Evolutionary conservation across 37 sponge, comb jelly and placozoan species (phyloP).

Genomic region (Halichondria panicea): DNA sequence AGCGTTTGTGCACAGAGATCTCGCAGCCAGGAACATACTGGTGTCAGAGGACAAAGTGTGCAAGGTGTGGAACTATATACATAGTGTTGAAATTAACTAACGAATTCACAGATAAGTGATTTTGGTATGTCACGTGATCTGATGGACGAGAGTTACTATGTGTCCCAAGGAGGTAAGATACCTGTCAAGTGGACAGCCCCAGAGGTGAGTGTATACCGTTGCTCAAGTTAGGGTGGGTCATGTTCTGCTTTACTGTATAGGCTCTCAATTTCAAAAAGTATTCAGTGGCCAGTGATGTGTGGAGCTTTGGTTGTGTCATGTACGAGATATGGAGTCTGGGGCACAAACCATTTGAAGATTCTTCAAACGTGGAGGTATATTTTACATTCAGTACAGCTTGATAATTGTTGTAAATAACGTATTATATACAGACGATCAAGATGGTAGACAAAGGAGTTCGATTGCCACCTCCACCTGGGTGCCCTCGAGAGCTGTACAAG

Average conservation of each 20-base stretch:
- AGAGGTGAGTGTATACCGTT: slow-evolving; percentile 40
- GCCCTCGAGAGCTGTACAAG: slow-evolving; percentile 1
- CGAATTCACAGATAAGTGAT: slow-evolving; percentile 49
- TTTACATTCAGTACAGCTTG: not conserved
- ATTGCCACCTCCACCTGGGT: slow-evolving; percentile 37
- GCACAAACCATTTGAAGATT: slow-evolving; percentile 22
- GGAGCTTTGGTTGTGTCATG: slow-evolving; percentile 54
- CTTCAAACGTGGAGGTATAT: slow-evolving; percentile 5
- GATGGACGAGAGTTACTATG: slow-evolving; percentile 35
- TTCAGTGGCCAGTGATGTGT: slow-evolving; percentile 51
- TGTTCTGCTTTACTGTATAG: not conserved
- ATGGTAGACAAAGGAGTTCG: slow-evolving; percentile 22
- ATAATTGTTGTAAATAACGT: not conserved
- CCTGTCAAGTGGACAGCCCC: slow-evolving; percentile 86
- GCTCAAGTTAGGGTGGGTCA: not conserved
- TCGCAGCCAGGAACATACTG: slow-evolving; percentile 68
- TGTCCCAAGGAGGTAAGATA: slow-evolving; percentile 38
- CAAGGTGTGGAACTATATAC: slow-evolving; percentile 30
- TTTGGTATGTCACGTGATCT: slow-evolving; percentile 75
- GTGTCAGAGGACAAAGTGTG: slow-evolving; percentile 47
- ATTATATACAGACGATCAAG: slow-evolving; percentile 14
- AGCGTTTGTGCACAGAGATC: slow-evolving; percentile 65
- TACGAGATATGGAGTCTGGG: slow-evolving; percentile 63
- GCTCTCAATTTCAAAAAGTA: slow-evolving; percentile 38
- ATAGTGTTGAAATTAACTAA: not conserved